Conservation (phyloP, 2,797 vertebrate genomes). For the Arctocebus calabarensis region DNA sequence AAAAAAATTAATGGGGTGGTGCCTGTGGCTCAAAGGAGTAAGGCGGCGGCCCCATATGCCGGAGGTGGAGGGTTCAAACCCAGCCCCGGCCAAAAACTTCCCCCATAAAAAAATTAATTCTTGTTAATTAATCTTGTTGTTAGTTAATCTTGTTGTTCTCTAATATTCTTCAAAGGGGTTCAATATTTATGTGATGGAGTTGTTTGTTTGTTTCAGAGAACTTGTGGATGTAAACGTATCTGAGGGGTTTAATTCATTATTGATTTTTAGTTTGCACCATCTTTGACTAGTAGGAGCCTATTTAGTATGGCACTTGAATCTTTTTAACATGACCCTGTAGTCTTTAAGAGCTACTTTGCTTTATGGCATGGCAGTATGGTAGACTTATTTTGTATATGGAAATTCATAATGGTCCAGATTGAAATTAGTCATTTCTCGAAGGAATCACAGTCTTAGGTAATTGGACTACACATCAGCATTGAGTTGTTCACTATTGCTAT, state of each 20-base stretch:
- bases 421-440: background rate
- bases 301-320: background rate
- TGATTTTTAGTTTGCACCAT: background rate
- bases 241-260: background rate
- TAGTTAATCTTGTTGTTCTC: background rate
- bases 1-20: background rate
- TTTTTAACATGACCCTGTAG: background rate
- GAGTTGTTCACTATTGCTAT: background rate
- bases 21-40: too few relatives aligned
- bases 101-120: too few relatives aligned
- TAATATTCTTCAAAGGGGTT: background rate
- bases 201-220: background rate
- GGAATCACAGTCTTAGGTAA: background rate
- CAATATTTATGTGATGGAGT: background rate
- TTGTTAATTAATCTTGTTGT: too few relatives aligned
- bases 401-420: background rate
- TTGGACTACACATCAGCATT: background rate
- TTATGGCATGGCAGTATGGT: background rate
- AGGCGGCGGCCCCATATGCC: too few relatives aligned
- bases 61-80: too few relatives aligned
- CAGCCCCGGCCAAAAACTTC: too few relatives aligned
- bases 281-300: background rate
- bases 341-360: background rate
- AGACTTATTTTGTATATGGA: background rate
- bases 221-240: slow-evolving; percentile 37